phyloP scores from a whole-genome alignment of 1,140 invertebrate genomes.

The Drosophila pectinifera region DNA sequence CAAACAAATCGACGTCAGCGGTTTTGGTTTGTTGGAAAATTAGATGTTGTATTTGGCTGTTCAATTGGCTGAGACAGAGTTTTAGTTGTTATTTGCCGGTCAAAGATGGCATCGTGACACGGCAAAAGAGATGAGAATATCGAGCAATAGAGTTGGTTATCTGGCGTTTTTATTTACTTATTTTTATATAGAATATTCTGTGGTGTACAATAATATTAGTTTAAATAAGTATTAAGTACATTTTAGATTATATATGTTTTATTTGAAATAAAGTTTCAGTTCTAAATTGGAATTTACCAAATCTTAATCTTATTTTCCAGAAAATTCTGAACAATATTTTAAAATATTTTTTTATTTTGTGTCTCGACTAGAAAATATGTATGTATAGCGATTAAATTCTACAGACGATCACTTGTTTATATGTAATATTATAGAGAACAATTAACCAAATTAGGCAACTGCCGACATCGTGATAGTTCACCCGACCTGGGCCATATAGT shows the following conservation, averaged over 20 bases:
- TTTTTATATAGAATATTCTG: no score
- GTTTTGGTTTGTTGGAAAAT: slow-evolving; percentile 60
- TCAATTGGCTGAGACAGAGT: slow-evolving; percentile 22
- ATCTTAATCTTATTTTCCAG: no score
- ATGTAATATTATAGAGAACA: slow-evolving; percentile 5
- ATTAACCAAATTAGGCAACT: slow-evolving; percentile 3
- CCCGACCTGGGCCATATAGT: slow-evolving; percentile 7
- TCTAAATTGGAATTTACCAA: no score
- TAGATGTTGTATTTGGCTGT: slow-evolving; percentile 52
- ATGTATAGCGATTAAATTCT: no score
- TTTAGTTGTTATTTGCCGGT: slow-evolving; percentile 11
- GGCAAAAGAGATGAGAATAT: not conserved
- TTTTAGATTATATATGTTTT: no score
- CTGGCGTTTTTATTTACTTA: not conserved
- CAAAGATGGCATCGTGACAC: slow-evolving; percentile 2
- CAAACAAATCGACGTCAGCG: slow-evolving; percentile 37
- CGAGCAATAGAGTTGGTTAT: not conserved
- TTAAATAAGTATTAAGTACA: no score
- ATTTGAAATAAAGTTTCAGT: no score
- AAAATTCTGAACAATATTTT: no score
- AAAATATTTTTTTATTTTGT: no score
- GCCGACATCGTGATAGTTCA: slow-evolving; percentile 9
- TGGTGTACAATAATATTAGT: no score
- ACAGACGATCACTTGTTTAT: not conserved
- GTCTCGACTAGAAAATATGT: no score